These are phyloP conservation scores for Acinonyx jubatus DNA, from an alignment of 2,113 vertebrate genomes.

Conservation along the genomic window DNA sequence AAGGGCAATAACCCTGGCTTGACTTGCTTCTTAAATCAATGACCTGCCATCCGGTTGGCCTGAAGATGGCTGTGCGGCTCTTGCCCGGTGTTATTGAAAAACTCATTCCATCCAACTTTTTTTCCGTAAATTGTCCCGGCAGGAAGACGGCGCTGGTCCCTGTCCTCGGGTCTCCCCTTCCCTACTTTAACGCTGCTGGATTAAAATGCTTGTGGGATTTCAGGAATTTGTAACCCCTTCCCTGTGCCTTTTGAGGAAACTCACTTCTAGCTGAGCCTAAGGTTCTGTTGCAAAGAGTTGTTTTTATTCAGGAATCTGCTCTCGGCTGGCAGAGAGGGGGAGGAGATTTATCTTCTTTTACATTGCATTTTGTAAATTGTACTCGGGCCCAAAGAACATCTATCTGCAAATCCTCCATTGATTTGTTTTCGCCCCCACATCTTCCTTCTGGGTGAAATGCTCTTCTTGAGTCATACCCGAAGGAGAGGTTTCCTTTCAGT, in stretches of 20 bases:
- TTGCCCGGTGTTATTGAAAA: conserved; percentile 57
- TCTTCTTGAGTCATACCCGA: not conserved
- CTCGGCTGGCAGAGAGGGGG: conserved; percentile 22
- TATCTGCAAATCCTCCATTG: conserved; percentile 70
- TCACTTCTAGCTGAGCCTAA: conserved; percentile 30
- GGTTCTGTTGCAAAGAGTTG: conserved; percentile 55
- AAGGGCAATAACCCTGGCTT: conserved; percentile 60
- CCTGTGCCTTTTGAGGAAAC: conserved; percentile 73
- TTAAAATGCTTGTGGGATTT: not conserved
- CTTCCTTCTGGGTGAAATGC: conserved; percentile 49
- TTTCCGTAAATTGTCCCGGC: not conserved
- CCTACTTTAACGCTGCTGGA: not conserved
- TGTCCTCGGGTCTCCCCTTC: not conserved
- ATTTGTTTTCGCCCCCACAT: conserved; percentile 69
- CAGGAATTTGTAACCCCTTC: not conserved
- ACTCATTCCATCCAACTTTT: conserved; percentile 79
- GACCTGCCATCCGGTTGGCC: conserved; percentile 33
- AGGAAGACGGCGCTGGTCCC: not conserved
- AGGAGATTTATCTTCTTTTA: conserved; percentile 60
- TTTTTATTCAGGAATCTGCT: conserved; percentile 65
- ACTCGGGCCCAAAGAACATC: conserved; percentile 56
- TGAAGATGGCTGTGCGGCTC: conserved; percentile 52
- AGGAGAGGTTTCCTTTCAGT: conserved; percentile 69
- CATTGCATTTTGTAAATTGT: conserved; percentile 69
- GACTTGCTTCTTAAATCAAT: not conserved